Conservation (phyloP, 2,888 invertebrate species). For the Spicauda simplicius region DNA sequence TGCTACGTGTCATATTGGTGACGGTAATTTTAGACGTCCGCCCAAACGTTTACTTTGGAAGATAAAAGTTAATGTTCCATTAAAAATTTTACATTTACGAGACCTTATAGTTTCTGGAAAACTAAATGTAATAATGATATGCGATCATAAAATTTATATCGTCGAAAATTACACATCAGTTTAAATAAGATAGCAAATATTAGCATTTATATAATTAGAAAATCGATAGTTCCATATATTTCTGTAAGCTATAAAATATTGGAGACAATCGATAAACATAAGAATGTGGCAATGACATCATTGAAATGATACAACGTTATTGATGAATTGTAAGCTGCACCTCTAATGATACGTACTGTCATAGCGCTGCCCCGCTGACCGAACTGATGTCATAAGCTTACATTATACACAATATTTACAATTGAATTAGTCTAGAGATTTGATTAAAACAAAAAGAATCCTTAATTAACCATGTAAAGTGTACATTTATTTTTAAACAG, state of each 20-base stretch:
- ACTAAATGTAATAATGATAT: constrained; percentile 23
- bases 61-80: constrained; percentile 64
- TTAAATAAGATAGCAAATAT: too few species aligned
- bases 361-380: constrained; percentile 50
- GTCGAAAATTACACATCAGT: not conserved
- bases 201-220: too few species aligned
- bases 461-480: not conserved
- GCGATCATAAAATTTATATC: constrained; percentile 1
- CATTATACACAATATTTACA: constrained; percentile 29
- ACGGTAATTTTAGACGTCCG: constrained; percentile 62
- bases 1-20: constrained; percentile 61
- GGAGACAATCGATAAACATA: constrained; percentile 6
- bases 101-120: constrained; percentile 42
- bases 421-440: not conserved
- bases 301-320: constrained; percentile 51
- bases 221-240: not conserved
- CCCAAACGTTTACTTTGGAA: constrained; percentile 61
- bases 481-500: constrained; percentile 3
- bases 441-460: not conserved
- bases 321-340: constrained; percentile 57
- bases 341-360: constrained; percentile 54
- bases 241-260: constrained; percentile 9
- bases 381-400: constrained; percentile 53
- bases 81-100: constrained; percentile 47
- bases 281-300: constrained; percentile 59